These are phyloP conservation scores for Chloropsis hardwickii DNA, from an alignment of 2,113 vertebrate species.

Conservation along the genomic window DNA sequence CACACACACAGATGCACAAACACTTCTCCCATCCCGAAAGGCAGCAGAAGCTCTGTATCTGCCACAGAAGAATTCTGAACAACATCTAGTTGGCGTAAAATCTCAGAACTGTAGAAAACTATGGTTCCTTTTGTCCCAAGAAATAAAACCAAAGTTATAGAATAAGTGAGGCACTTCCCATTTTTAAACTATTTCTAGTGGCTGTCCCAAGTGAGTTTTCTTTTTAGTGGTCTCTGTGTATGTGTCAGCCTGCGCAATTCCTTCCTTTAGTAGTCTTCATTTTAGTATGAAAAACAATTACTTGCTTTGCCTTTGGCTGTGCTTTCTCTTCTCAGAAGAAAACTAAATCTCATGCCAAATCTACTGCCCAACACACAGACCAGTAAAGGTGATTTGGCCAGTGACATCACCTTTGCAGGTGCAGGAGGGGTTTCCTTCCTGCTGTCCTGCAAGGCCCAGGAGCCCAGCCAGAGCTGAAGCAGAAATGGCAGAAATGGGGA, in stretches of 20 bases:
- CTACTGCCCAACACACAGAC: neutral
- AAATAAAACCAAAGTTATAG: neutral
- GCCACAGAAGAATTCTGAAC: neutral
- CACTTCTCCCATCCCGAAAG: neutral
- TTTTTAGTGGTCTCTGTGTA: neutral
- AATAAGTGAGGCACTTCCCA: neutral
- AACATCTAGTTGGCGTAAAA: neutral
- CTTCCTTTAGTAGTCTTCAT: neutral
- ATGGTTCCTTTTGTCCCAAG: neutral
- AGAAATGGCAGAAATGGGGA: neutral
- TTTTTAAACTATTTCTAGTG: neutral
- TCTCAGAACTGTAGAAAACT: neutral
- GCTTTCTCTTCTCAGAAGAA: neutral
- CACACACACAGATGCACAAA: accelerated
- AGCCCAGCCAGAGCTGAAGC: neutral
- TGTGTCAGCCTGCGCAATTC: neutral
- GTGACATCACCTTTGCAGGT: neutral
- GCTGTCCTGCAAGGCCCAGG: neutral
- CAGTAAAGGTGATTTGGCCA: neutral
- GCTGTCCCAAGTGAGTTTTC: neutral
- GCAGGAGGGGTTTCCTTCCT: neutral
- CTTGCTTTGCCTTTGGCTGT: neutral
- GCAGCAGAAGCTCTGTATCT: neutral
- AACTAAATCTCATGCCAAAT: neutral
- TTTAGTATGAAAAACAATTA: neutral